These are phyloP conservation scores for Ammospiza caudacuta DNA, from an alignment of 2,113 vertebrate genomes.

Conservation along the genomic window DNA sequence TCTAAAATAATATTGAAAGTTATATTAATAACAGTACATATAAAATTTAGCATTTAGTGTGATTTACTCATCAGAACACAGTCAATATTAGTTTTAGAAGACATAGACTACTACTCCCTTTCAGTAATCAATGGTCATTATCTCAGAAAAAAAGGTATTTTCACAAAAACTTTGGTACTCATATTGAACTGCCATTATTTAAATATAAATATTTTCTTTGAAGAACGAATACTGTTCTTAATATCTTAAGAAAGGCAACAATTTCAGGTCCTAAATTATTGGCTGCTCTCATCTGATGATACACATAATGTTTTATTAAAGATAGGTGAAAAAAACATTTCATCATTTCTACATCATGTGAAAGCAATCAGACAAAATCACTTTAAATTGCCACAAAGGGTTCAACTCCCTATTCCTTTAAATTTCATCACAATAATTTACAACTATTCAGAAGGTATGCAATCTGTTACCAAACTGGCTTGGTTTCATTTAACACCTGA, in stretches of 20 bases:
- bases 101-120: neutral
- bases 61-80: neutral
- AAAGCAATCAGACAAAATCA: neutral
- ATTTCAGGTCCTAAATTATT: neutral
- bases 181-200: neutral
- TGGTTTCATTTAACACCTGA: constrained; percentile 37
- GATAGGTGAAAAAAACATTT: neutral
- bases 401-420: neutral
- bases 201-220: neutral
- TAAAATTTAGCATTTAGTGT: neutral
- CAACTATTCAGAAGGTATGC: neutral
- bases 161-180: neutral
- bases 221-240: neutral
- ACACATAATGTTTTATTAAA: neutral
- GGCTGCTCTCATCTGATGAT: neutral
- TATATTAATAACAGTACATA: neutral
- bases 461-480: neutral
- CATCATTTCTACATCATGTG: neutral
- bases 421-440: constrained; percentile 1
- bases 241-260: neutral
- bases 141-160: neutral
- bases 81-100: neutral
- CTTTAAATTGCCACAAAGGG: neutral
- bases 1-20: neutral
- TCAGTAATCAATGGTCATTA: neutral